These are phyloP conservation scores for Rhynchotus rufescens DNA, from an alignment of 2,797 vertebrate species.

Conservation along the genomic window DNA sequence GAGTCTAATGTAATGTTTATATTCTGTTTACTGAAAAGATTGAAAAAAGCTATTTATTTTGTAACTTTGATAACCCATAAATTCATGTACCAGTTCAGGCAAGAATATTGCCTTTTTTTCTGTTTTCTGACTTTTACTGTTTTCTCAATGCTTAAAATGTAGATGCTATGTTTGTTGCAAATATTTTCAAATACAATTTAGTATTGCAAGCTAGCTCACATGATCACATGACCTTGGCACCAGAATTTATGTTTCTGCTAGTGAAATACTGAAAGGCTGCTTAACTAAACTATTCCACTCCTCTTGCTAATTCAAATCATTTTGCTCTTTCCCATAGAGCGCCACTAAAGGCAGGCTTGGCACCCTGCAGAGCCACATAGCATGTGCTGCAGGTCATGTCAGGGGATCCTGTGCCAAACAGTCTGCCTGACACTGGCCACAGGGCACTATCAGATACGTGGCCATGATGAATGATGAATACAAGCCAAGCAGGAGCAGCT, in stretches of 20 bases:
- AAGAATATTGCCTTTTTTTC: background rate
- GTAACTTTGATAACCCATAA: background rate
- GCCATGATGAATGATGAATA: background rate
- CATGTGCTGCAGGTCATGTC: background rate
- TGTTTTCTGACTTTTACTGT: background rate
- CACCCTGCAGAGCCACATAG: background rate
- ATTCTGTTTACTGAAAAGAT: background rate
- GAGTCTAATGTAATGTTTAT: background rate
- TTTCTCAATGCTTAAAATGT: background rate
- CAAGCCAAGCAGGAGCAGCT: background rate
- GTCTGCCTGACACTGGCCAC: background rate
- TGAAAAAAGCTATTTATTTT: background rate
- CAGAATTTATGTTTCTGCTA: slow-evolving; percentile 6
- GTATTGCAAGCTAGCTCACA: background rate
- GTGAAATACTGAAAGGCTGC: background rate
- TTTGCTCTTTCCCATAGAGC: background rate
- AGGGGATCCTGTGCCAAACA: background rate
- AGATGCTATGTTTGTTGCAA: background rate
- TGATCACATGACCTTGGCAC: background rate
- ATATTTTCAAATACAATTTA: background rate
- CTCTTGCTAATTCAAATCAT: background rate
- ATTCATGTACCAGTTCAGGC: background rate
- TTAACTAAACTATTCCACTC: background rate
- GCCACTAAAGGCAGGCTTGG: background rate
- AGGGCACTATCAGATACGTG: background rate